These are phyloP conservation scores for Megathymus violae DNA, from an alignment of 1,140 invertebrate genomes.

Conservation along the genomic window DNA sequence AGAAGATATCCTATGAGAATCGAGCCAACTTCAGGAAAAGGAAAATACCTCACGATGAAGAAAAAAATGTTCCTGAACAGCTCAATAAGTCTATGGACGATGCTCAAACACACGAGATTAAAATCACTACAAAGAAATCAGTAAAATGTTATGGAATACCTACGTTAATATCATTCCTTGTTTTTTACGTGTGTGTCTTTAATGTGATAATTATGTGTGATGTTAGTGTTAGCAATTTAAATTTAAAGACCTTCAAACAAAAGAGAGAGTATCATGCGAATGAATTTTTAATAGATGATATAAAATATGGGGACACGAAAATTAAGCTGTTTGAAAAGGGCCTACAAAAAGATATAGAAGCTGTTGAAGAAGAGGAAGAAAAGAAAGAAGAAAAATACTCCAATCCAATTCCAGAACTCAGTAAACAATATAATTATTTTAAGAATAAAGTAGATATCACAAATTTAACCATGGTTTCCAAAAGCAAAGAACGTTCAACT, in stretches of 20 bases:
- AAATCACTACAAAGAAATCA: slow-evolving; percentile 45
- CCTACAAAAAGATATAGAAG: slow-evolving; percentile 45
- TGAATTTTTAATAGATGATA: slow-evolving; percentile 37
- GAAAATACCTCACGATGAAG: slow-evolving; percentile 40
- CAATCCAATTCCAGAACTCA: slow-evolving; percentile 45
- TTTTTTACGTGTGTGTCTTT: slow-evolving; percentile 67
- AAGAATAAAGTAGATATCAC: slow-evolving; percentile 54
- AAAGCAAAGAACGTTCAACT: slow-evolving; percentile 45
- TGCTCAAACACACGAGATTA: slow-evolving; percentile 75
- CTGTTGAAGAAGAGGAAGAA: slow-evolving; percentile 48
- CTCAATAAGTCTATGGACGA: slow-evolving; percentile 61
- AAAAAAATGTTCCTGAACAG: slow-evolving; percentile 41
- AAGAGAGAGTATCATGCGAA: slow-evolving; percentile 32
- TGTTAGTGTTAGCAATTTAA: slow-evolving; percentile 71
- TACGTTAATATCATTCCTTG: slow-evolving; percentile 53
- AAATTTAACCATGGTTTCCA: slow-evolving; percentile 46
- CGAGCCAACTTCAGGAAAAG: slow-evolving; percentile 55
- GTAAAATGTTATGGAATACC: slow-evolving; percentile 40
- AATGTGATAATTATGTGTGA: slow-evolving; percentile 80
- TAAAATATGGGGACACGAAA: slow-evolving; percentile 36
- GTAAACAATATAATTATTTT: slow-evolving; percentile 61
- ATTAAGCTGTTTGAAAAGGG: slow-evolving; percentile 40
- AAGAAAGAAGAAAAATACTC: slow-evolving; percentile 59
- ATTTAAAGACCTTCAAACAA: slow-evolving; percentile 52
- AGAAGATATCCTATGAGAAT: slow-evolving; percentile 52